Evolutionary conservation across 2,113 vertebrate genomes (phyloP), one percentile per base, ranked within the genome.

Genomic region (Myiozetetes cayanensis): DNA sequence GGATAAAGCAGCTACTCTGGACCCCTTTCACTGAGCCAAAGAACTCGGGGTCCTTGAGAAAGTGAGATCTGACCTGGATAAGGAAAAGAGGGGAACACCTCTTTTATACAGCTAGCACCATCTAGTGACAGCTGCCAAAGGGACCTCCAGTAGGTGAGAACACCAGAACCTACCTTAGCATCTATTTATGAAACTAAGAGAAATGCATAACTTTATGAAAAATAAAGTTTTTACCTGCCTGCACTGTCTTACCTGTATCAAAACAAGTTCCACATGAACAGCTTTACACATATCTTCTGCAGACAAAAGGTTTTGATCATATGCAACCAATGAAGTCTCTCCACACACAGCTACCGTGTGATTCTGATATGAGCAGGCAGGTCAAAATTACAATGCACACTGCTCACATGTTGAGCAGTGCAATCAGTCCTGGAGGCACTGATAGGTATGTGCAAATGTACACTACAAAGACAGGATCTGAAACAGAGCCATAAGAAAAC

Each of bases 41-140:
- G 24, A 25, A 65, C 25, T 67, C 7, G 1, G 3, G 20, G 49
- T 70, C 37, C 49, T 95, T 87, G 41, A 58, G 43, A 84, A 39
- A 63, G 6, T 0, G 2, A 77, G 44, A 13, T 52, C 52, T 71
- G 55, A 63, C 39, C 1, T 0, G 0, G 33, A 76, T 59, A 62
- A 13, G 37, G 23, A 56, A 39, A 79, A 85, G 74, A 79, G 14
- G 65, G 78, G 75, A 58, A 50, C 53, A 82, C 20, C 89, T 92
- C 92, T 94, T 76, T 94, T 84, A 95, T 86, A 82, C 94, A 86
- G 67, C 66, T 95, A 96, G 94, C 95, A 76, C 97, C 97, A 97
- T 92, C 97, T 97, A 94, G 95, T 97, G 97, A 96, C 95, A 93
- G 88, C 62, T 95, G 44, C 72, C 72, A 78, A 84, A 74, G 92